Conservation (phyloP, 2,113 vertebrate species). For the Triplophysa dalaica region DNA sequence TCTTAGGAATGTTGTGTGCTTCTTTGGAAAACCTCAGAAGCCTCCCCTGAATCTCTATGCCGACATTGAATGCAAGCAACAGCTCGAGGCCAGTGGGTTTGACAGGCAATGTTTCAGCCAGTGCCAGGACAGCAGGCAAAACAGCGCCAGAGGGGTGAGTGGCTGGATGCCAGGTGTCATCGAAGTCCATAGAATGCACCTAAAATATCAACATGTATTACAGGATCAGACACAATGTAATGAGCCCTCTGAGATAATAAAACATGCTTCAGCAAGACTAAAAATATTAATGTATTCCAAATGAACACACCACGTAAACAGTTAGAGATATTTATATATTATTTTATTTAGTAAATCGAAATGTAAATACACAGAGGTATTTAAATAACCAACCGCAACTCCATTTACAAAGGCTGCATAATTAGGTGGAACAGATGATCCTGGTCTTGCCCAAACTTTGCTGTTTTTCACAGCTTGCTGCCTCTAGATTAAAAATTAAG, state of each 20-base stretch:
- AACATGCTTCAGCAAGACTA: not conserved
- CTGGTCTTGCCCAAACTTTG: slow-evolving; percentile 81
- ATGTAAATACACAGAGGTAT: not conserved
- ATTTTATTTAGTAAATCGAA: not conserved
- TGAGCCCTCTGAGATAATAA: not conserved
- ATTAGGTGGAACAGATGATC: slow-evolving; percentile 75
- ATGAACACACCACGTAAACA: too few relatives aligned
- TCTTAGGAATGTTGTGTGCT: slow-evolving; percentile 87
- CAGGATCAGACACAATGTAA: not conserved
- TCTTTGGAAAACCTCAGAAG: slow-evolving; percentile 87
- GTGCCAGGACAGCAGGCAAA: slow-evolving; percentile 80
- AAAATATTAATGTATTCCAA: too few relatives aligned
- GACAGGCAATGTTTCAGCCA: slow-evolving; percentile 75
- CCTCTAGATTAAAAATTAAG: slow-evolving; percentile 61
- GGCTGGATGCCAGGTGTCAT: slow-evolving; percentile 94
- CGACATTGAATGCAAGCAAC: slow-evolving; percentile 89
- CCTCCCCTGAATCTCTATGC: slow-evolving; percentile 89
- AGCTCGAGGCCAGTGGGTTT: slow-evolving; percentile 83
- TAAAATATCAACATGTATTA: slow-evolving; percentile 53
- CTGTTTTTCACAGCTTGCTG: slow-evolving; percentile 78
- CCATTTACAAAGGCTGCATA: slow-evolving; percentile 91
- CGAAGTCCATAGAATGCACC: slow-evolving; percentile 97
- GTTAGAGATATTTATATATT: too few relatives aligned
- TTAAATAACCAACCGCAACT: slow-evolving; percentile 81
- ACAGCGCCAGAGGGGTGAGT: slow-evolving; percentile 92